phyloP scores from a whole-genome alignment of 1,140 invertebrate species.

The Ceratina australensis region DNA sequence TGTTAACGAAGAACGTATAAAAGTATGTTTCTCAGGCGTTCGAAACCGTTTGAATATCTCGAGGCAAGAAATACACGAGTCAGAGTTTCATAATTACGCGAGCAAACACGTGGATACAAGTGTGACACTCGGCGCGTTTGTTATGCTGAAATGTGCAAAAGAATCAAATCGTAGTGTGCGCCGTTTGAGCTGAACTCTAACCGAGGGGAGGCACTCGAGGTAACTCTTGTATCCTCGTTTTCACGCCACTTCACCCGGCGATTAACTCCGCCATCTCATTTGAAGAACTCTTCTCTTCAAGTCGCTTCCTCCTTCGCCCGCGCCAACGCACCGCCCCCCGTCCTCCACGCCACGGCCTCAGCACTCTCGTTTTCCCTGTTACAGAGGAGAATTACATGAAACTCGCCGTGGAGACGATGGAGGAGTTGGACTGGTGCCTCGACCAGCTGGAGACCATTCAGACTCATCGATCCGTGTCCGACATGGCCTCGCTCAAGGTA shows the following conservation, averaged over 20 bases:
- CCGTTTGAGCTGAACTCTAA: neutral
- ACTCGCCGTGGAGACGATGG: conserved; percentile 96
- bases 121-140: no score
- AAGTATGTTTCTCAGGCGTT: no score
- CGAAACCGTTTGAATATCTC: no score
- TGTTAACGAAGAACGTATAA: no score
- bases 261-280: neutral
- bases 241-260: neutral
- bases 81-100: no score
- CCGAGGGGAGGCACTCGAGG: neutral
- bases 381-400: conserved; percentile 95
- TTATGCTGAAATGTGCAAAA: no score
- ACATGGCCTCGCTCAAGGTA: conserved; percentile 99
- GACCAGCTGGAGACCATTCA: conserved; percentile 99
- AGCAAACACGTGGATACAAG: no score
- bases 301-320: neutral
- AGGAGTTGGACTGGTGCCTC: conserved; percentile 99
- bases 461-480: conserved; percentile 98
- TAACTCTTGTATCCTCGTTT: neutral
- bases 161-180: no score
- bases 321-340: conserved; percentile 9
- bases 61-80: no score
- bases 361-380: conserved; percentile 64
- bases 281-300: neutral
- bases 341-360: neutral